Evolutionary conservation across 2,797 vertebrate species (phyloP), one percentile per base, ranked within the genome.

Genomic region (Xiphophorus birchmanni): DNA sequence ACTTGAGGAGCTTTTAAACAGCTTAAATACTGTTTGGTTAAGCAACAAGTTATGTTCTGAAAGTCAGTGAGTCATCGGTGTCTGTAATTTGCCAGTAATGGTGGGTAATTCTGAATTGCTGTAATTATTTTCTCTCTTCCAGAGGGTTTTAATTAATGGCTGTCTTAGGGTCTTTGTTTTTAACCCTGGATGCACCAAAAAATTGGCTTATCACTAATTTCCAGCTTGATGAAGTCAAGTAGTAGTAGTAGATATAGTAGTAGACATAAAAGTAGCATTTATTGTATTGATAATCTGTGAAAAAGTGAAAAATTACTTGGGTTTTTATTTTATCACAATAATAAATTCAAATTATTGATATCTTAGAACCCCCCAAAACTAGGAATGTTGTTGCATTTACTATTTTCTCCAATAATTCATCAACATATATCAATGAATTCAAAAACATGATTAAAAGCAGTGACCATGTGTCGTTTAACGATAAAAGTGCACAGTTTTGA

Each of bases 101-200:
- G 89, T 84, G 74, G 79, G 90, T 90, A 79, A 86, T 73, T 78
- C 69, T 75, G 88, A 82, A 90, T 90, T 82, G 78, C 77, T 82
- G 32, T 23, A 80, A 90, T 90, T 81, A 84, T 89, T 87, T 89
- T 71, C 50, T 52, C 50, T 77, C 54, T 72, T 84, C 80, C 79
- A 87, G 86, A 72, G 75, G 82, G 81, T 85, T 32, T 81, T 73
- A 29, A 52, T 76, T 37, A 84, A 89, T 90, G 83, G 52, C 73
- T 58, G 72, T 84, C 84, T 82, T 74, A n/a, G 5, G 3, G 76
- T 85, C 40, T 77, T 80, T 91, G 78, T 86, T 79, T 90, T 92
- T 91, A 90, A 69, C 75, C 79, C 69, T 78, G 76, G 65, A 79
- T 86, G 4, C 23, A 44, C 67, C 40, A 71, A 71, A 2, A 29